Evolutionary conservation across 2,113 vertebrate genomes (phyloP).

Genomic region (Scomber colias): DNA sequence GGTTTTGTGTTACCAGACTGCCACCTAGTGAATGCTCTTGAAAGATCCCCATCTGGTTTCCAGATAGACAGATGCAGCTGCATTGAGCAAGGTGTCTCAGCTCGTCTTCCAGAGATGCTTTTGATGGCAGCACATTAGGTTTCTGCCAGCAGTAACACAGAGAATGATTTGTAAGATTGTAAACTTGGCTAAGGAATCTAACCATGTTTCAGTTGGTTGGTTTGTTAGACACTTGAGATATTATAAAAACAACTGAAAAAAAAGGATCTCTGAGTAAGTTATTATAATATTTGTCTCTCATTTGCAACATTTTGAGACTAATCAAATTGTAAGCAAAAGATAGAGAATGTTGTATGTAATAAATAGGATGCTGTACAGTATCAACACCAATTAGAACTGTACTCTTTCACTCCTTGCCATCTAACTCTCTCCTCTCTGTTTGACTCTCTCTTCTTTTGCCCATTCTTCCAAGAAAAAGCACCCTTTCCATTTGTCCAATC

Average conservation of each 20-base stretch:
- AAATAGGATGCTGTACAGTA: constrained; percentile 17
- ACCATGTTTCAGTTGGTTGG: constrained; percentile 8
- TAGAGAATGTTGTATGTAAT: constrained; percentile 25
- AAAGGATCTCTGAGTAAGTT: not conserved
- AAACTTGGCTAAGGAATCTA: constrained; percentile 29
- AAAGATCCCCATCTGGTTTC: constrained; percentile 40
- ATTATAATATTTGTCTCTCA: not conserved
- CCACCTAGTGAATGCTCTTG: constrained; percentile 82
- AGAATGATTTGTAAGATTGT: constrained; percentile 7
- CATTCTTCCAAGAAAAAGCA: constrained; percentile 40
- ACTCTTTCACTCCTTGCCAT: constrained; percentile 19
- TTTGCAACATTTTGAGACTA: not conserved
- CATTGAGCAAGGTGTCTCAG: constrained; percentile 49
- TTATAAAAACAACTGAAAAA: not conserved
- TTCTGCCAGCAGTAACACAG: constrained; percentile 23
- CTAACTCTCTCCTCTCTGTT: not conserved
- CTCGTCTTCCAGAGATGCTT: constrained; percentile 20
- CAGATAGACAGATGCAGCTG: constrained; percentile 52
- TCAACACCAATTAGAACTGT: constrained; percentile 18
- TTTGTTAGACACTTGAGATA: constrained; percentile 26
- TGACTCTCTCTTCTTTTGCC: not conserved
- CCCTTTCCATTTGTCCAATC: constrained; percentile 61
- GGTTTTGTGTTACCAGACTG: constrained; percentile 83
- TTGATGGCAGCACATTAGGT: constrained; percentile 37
- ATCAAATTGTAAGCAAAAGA: constrained; percentile 27